Percentiles rank a stretch among this genome's conserved stretches.
Conservation (phyloP, 2,113 vertebrate genomes). For the Menura novaehollandiae region DNA sequence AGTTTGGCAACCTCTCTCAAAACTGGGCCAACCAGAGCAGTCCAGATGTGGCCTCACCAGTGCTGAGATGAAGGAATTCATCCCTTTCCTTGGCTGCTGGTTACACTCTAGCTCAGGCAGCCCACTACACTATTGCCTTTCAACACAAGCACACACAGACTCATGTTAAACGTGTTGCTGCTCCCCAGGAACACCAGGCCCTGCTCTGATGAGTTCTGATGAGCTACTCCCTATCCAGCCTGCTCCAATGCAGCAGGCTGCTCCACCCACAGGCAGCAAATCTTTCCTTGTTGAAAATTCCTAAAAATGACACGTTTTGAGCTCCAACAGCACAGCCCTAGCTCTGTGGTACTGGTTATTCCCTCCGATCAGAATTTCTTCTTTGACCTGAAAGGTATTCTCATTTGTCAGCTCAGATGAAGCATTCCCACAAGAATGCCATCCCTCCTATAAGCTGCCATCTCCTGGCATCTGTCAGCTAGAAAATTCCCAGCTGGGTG, state of each 20-base stretch:
- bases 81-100: neutral
- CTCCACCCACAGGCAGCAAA: neutral
- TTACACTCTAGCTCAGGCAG: neutral
- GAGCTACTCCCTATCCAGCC: neutral
- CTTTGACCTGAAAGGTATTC: neutral
- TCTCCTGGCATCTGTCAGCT: neutral
- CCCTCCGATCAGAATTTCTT: neutral
- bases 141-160: neutral
- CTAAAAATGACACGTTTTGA: neutral
- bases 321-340: neutral
- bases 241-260: too few relatives aligned
- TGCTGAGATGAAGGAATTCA: neutral
- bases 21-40: neutral
- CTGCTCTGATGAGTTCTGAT: neutral
- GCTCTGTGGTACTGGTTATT: neutral
- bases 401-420: neutral
- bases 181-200: neutral
- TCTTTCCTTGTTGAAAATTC: neutral
- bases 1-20: neutral
- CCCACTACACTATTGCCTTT: neutral
- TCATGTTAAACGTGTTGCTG: accelerated
- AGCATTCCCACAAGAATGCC: neutral
- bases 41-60: neutral
- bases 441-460: neutral
- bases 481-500: neutral